A percentile compares a stretch with the other conserved stretches of the same genome.
phyloP scores from a whole-genome alignment of 1,140 invertebrate genomes.

The Drosophila grimshawi region DNA sequence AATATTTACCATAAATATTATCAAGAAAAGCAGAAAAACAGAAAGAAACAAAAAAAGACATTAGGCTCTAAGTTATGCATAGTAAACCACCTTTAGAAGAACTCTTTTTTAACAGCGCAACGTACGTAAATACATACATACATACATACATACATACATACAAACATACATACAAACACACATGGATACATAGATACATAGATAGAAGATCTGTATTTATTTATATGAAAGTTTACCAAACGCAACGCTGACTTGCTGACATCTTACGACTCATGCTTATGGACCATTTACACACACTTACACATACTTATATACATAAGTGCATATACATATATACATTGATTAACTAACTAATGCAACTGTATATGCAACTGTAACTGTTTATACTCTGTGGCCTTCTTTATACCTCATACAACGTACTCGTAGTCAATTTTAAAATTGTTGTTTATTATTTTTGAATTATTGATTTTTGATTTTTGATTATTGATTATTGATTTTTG shows the following conservation, averaged over 20 bases:
- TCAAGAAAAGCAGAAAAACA: conserved; percentile 28
- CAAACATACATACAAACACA: no score
- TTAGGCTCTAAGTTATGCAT: conserved; percentile 31
- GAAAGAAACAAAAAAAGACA: conserved; percentile 47
- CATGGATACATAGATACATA: no score
- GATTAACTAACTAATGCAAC: conserved; percentile 8
- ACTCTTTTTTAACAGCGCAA: conserved; percentile 13
- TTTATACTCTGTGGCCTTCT: conserved; percentile 81
- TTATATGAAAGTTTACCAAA: conserved; percentile 55
- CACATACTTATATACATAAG: conserved; percentile 49
- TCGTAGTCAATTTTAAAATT: conserved; percentile 77
- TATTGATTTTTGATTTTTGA: conserved; percentile 22
- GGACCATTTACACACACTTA: conserved; percentile 59
- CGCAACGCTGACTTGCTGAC: conserved; percentile 71
- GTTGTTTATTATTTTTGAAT: background rate
- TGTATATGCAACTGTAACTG: conserved; percentile 50
- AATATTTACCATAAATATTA: conserved; percentile 46
- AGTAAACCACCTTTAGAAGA: conserved; percentile 14
- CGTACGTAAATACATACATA: background rate
- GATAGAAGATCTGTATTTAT: conserved; percentile 10
- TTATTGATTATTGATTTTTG: conserved; percentile 8
- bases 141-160: no score
- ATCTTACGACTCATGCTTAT: conserved; percentile 67
- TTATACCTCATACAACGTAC: conserved; percentile 83
- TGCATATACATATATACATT: conserved; percentile 25